These are phyloP conservation scores for Drymodes brunneopygia DNA, from an alignment of 2,113 vertebrate species.

Conservation along the genomic window DNA sequence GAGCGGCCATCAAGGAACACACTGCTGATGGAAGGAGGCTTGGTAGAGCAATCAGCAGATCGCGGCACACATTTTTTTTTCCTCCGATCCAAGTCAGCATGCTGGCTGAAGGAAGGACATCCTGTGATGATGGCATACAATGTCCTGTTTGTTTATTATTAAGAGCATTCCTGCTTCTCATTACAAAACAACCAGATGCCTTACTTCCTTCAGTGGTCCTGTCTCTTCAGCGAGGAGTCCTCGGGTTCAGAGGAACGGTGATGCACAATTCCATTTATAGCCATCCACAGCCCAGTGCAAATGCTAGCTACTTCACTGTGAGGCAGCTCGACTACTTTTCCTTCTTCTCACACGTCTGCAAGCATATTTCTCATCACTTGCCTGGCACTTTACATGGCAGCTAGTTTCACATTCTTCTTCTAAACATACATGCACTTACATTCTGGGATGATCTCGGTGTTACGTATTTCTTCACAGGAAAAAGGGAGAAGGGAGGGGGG, in stretches of 20 bases:
- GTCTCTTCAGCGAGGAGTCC: conserved; percentile 60
- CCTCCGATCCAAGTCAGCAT: conserved; percentile 56
- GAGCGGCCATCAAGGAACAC: neutral
- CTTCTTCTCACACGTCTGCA: conserved; percentile 21
- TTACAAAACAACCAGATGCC: conserved; percentile 83
- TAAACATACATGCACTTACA: neutral
- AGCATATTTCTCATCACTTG: conserved; percentile 11
- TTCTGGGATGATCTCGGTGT: neutral
- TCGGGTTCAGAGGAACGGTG: conserved; percentile 61
- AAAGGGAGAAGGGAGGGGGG: neutral
- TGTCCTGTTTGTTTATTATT: conserved; percentile 86
- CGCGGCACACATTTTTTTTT: neutral
- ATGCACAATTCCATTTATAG: conserved; percentile 72
- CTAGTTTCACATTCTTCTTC: conserved; percentile 42
- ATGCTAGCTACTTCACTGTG: neutral
- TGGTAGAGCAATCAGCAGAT: conserved; percentile 18
- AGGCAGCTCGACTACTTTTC: conserved; percentile 45
- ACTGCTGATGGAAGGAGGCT: neutral
- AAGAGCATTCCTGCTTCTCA: conserved; percentile 82
- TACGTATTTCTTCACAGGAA: neutral
- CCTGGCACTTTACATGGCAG: neutral
- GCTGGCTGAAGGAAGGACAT: conserved; percentile 87
- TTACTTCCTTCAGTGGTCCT: conserved; percentile 77
- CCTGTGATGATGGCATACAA: conserved; percentile 90
- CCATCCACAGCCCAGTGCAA: conserved; percentile 6